Evolutionary conservation across 2,113 vertebrate genomes (phyloP), one percentile per base, ranked within the genome.

Genomic region (Pycnonotus jocosus): DNA sequence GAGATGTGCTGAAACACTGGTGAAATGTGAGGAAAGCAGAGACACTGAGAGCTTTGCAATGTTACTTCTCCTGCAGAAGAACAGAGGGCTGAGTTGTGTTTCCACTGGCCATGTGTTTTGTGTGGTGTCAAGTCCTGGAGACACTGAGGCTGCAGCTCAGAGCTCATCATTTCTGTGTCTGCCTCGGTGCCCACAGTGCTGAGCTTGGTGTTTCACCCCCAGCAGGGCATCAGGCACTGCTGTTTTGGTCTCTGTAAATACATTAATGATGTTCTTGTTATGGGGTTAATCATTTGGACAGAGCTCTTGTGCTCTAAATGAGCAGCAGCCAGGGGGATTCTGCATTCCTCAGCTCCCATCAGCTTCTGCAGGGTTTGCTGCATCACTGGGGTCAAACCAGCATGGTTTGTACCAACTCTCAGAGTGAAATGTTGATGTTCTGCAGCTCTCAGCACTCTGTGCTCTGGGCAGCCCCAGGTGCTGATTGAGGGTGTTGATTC

Each of bases 131-230:
- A 38, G 28, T 50, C 44, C 50, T 65, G 50, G 11, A 42, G 51
- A 9, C 9, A 53, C 48, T 30, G 64, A 28, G 73, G 47, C 53
- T 68, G 17, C 18, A 22, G 33, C 44, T 83, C 33, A 8, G 56
- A 20, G 0, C 3, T 44, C 16, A 8, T 31, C 0, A 0, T 37
- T 71, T 12, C 33, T 69, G 37, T 44, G 33, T 33, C 61, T 66
- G 18, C 35, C 50, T 45, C 48, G 60, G 11, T 56, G 68, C 42
- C 42, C 50, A 5, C 1, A 0, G 28, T 30, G 50, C 61, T 86
- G 70, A 3, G 2, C 56, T 51, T 10, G 11, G 21, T 2, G 9
- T 62, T 48, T 2, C 35, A 7, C 17, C 53, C 42, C 23, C 18
- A 71, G 68, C 24, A 51, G 18, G 15, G 21, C 18, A 30, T 16